A percentile compares a stretch with the other conserved stretches of the same genome.
These are phyloP conservation scores for Tympanuchus pallidicinctus DNA, from an alignment of 2,113 vertebrate species.

Conservation along the genomic window DNA sequence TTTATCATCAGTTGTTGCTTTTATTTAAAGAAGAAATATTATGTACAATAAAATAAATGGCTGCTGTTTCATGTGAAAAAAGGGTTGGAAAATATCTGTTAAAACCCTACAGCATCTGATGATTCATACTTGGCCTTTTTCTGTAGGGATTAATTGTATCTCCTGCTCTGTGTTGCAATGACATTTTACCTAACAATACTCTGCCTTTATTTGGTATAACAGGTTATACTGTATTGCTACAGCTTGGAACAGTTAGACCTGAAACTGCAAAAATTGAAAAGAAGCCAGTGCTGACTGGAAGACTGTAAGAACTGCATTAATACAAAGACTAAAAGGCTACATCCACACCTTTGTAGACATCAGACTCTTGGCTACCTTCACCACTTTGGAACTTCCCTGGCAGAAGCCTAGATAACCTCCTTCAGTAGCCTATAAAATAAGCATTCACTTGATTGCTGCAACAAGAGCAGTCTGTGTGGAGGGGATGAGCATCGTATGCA, in stretches of 20 bases:
- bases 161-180: background rate
- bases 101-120: background rate
- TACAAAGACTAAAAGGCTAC: background rate
- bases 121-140: slow-evolving; percentile 47
- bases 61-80: background rate
- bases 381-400: background rate
- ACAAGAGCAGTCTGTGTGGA: no score
- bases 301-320: background rate
- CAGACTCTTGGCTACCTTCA: background rate
- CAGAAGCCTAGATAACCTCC: background rate
- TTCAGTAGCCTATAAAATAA: background rate
- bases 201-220: background rate
- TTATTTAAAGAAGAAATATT: slow-evolving; percentile 6
- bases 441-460: no score
- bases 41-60: background rate
- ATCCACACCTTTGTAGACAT: background rate
- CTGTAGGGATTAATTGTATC: slow-evolving; percentile 1
- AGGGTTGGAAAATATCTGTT: background rate
- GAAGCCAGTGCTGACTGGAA: background rate
- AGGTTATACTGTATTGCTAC: background rate
- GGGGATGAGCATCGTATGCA: background rate
- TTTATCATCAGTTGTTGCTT: background rate
- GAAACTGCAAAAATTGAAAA: background rate
- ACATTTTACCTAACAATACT: slow-evolving; percentile 12
- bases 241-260: background rate